Evolutionary conservation across 2,888 invertebrate species (phyloP).

Genomic region (Conchocele bisecta): DNA sequence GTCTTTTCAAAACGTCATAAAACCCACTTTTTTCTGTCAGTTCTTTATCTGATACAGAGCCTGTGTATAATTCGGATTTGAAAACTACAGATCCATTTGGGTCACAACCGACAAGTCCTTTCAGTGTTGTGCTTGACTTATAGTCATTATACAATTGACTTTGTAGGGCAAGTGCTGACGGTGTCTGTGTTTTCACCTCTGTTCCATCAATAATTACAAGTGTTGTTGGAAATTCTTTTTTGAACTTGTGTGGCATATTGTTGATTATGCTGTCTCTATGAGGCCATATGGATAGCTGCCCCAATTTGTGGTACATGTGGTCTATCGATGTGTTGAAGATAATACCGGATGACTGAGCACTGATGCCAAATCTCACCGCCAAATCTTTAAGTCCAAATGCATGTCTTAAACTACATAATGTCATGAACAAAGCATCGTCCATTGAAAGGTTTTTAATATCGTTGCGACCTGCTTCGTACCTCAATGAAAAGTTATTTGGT

Average conservation of each 20-base stretch:
- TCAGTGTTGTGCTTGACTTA: slow-evolving; percentile 29
- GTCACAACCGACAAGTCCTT: slow-evolving; percentile 4
- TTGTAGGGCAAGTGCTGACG: slow-evolving; percentile 21
- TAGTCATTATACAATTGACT: slow-evolving; percentile 33
- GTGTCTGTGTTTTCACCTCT: slow-evolving; percentile 38
- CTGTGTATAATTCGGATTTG: slow-evolving; percentile 26
- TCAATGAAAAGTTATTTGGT: slow-evolving; percentile 2
- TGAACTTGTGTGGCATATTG: slow-evolving; percentile 16
- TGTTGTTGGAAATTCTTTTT: slow-evolving; percentile 36
- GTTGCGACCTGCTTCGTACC: neutral
- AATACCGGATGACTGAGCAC: neutral
- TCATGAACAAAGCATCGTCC: neutral
- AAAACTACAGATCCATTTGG: slow-evolving; percentile 19
- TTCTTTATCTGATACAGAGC: slow-evolving; percentile 47
- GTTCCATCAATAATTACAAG: slow-evolving; percentile 43
- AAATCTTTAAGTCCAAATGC: neutral
- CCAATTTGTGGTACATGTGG: slow-evolving; percentile 1
- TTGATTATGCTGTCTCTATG: slow-evolving; percentile 2
- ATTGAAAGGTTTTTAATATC: neutral
- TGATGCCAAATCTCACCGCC: neutral
- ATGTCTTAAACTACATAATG: slow-evolving; percentile 1
- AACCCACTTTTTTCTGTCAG: slow-evolving; percentile 35
- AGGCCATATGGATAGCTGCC: slow-evolving; percentile 16
- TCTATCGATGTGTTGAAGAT: slow-evolving; percentile 2
- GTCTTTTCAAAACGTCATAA: slow-evolving; percentile 6